Conservation (phyloP, 2,888 invertebrate species). For the Pseudococcus longispinus region DNA sequence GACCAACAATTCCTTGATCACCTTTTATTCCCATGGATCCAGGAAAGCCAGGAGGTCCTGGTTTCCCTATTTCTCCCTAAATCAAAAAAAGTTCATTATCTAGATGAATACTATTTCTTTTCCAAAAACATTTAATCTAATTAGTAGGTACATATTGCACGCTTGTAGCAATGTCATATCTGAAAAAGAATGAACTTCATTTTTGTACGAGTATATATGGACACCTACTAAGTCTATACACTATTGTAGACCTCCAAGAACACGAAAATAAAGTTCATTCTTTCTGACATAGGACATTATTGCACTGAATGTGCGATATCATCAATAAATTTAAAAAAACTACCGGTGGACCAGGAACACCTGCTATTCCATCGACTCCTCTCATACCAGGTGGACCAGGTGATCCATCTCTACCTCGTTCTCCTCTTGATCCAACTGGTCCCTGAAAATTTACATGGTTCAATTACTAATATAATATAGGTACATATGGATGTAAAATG, state of each 20-base stretch:
- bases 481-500: too few species aligned
- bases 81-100: neutral
- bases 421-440: slow-evolving; percentile 79
- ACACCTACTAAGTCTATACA: too few species aligned
- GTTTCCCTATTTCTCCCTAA: slow-evolving; percentile 74
- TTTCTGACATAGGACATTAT: neutral
- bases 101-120: too few species aligned
- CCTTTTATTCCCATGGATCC: slow-evolving; percentile 73
- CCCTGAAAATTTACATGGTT: slow-evolving; percentile 67
- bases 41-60: slow-evolving; percentile 84
- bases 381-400: slow-evolving; percentile 82
- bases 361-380: slow-evolving; percentile 77
- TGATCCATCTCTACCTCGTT: slow-evolving; percentile 83
- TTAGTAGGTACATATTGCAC: too few species aligned
- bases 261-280: too few species aligned
- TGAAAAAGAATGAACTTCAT: too few species aligned
- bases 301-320: too few species aligned
- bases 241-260: too few species aligned
- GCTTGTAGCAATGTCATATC: too few species aligned
- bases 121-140: too few species aligned
- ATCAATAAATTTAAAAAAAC: neutral
- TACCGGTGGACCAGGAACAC: slow-evolving; percentile 75
- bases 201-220: too few species aligned
- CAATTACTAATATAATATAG: too few species aligned
- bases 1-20: slow-evolving; percentile 74